phyloP scores from a whole-genome alignment of 2,797 vertebrate species.

The Octomys mimax region DNA sequence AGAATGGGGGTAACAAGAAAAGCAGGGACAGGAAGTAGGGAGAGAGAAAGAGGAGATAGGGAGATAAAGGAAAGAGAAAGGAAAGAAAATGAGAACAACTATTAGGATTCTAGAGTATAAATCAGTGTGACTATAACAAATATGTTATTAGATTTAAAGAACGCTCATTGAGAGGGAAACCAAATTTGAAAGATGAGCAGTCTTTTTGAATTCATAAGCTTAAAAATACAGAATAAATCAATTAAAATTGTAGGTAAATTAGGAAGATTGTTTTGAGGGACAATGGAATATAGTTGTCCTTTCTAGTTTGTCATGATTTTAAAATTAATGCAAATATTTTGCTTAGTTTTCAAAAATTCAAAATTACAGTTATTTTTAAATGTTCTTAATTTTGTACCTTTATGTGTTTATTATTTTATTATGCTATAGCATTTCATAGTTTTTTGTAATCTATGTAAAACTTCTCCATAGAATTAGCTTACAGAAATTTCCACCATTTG shows the following conservation, averaged over 20 bases:
- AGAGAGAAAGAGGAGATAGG: neutral
- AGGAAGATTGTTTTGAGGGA: neutral
- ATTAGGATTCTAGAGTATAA: neutral
- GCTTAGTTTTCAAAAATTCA: neutral
- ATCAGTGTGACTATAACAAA: neutral
- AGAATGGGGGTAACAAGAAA: neutral
- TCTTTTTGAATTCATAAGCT: neutral
- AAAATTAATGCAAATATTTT: neutral
- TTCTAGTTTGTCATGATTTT: neutral
- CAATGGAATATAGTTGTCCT: neutral
- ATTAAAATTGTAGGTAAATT: neutral
- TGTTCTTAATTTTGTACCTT: neutral
- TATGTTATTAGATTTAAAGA: neutral
- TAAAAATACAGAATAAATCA: neutral
- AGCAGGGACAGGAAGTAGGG: too few species aligned
- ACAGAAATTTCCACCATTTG: neutral
- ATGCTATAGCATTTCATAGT: neutral
- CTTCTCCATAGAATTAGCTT: neutral
- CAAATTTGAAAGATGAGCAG: neutral
- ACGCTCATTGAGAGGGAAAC: neutral
- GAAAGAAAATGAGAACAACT: neutral
- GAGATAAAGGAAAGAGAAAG: neutral
- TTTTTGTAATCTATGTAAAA: neutral
- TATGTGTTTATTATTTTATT: neutral
- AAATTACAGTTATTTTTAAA: neutral